These are phyloP conservation scores for Cnemophilus loriae DNA, from an alignment of 2,113 vertebrate species.

Conservation along the genomic window DNA sequence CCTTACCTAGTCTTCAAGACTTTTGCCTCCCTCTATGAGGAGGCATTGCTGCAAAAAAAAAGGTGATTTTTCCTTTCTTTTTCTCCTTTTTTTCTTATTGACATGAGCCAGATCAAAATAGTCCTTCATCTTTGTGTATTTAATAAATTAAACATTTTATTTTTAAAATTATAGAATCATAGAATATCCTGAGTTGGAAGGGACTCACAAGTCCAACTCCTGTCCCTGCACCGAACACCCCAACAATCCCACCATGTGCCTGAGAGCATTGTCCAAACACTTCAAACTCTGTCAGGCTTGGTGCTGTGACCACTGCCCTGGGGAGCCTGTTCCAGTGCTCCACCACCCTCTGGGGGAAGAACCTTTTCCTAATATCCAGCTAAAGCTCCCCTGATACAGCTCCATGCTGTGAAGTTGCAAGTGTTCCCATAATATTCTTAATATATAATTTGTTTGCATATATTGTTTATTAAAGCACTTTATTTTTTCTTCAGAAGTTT, in stretches of 20 bases:
- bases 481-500: slow-evolving; percentile 39
- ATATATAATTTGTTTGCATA: slow-evolving; percentile 48
- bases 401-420: background rate
- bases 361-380: background rate
- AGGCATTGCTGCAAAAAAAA: slow-evolving; percentile 51
- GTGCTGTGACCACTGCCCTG: too few species aligned
- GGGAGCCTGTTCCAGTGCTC: background rate
- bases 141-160: slow-evolving; percentile 60
- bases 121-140: slow-evolving; percentile 45
- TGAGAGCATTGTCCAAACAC: background rate
- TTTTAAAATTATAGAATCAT: too few species aligned
- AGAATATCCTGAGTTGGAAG: background rate
- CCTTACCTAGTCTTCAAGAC: slow-evolving; percentile 63
- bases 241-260: background rate
- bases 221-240: background rate
- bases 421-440: slow-evolving; percentile 33
- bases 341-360: background rate
- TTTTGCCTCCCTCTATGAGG: slow-evolving; percentile 72
- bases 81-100: slow-evolving; percentile 21
- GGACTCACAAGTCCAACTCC: background rate
- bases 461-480: slow-evolving; percentile 56
- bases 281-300: background rate
- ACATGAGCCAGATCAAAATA: slow-evolving; percentile 52
- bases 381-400: background rate
- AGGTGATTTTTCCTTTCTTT: slow-evolving; percentile 22